Percentiles rank a stretch among this genome's conserved stretches.
phyloP scores from a whole-genome alignment of 2,797 vertebrate species.

The Tiaroga cobitis region DNA sequence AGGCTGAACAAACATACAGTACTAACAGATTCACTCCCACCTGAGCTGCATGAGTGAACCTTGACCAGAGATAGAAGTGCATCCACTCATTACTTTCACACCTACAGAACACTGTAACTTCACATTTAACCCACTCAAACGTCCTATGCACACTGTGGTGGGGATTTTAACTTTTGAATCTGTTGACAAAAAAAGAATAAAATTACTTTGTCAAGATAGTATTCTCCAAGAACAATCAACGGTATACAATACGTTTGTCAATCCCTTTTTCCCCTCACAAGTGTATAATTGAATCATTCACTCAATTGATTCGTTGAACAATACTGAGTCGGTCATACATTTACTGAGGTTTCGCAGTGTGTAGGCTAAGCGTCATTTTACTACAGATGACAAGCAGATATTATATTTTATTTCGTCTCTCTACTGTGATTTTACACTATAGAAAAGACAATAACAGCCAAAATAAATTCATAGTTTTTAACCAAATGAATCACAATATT shows the following conservation, averaged over 20 bases:
- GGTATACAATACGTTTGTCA: background rate
- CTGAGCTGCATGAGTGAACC: background rate
- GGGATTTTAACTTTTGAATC: background rate
- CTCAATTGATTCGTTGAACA: background rate
- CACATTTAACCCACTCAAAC: background rate
- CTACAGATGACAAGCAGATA: background rate
- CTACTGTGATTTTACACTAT: background rate
- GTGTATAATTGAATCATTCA: background rate
- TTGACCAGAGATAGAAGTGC: conserved; percentile 27
- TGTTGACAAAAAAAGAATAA: background rate
- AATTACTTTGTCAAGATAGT: background rate
- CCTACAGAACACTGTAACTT: background rate
- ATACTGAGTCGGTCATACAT: background rate
- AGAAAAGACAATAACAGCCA: background rate
- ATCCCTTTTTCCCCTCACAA: no score
- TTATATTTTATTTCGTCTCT: background rate
- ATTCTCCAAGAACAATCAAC: background rate
- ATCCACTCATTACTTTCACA: background rate
- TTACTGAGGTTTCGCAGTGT: background rate
- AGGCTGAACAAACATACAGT: background rate
- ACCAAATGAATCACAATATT: background rate
- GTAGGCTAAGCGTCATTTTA: background rate
- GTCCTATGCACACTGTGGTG: background rate
- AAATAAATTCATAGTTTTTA: background rate
- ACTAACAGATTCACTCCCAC: conserved; percentile 9